Evolutionary conservation across 2,888 invertebrate genomes (phyloP), one percentile per base, ranked within the genome.

Genomic region (Belgica antarctica): DNA sequence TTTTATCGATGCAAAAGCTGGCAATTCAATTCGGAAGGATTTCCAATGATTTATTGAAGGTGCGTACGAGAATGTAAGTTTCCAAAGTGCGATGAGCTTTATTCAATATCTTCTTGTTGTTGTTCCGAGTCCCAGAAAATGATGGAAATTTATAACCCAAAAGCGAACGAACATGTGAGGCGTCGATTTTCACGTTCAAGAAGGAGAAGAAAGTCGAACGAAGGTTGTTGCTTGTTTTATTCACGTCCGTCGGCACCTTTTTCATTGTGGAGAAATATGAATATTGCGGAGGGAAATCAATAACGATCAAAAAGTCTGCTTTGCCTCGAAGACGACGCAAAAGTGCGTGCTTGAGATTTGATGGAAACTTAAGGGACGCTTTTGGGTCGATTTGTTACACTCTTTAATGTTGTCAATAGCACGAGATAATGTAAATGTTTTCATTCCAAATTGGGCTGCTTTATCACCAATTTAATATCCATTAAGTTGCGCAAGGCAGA

Each of bases 41-140:
- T 63, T 63, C 36, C 41, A 41, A 36, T 63, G 63, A 63, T 63
- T 63, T 63, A 63, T 63, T 34, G 63, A 63, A 63, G 63, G 36
- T 19, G 34, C 25, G 41, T 41, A 15, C 41, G 41, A 17, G 25
- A 8, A n/a, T 25, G 25, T 61, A 61, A n/a, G n/a, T n/a, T n/a
- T n/a, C n/a, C n/a, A n/a, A n/a, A n/a, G 41, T 34, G 41, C 22
- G 63, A 63, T 63, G 63, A 63, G 63, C 63, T 63, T 63, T 63
- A 63, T 63, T 63, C 41, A 63, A 63, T 63, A 31, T 22, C 63
- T 12, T 34, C 31, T 62, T 5, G 31, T 62, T 41, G 12, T 10
- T 41, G n/a, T n/a, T n/a, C n/a, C n/a, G n/a, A n/a, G n/a, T n/a
- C n/a, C n/a, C n/a, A n/a, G n/a, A n/a, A n/a, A n/a, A n/a, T n/a